Evolutionary conservation across 2,113 vertebrate genomes (phyloP).

Genomic region (Gallinago undulata): DNA sequence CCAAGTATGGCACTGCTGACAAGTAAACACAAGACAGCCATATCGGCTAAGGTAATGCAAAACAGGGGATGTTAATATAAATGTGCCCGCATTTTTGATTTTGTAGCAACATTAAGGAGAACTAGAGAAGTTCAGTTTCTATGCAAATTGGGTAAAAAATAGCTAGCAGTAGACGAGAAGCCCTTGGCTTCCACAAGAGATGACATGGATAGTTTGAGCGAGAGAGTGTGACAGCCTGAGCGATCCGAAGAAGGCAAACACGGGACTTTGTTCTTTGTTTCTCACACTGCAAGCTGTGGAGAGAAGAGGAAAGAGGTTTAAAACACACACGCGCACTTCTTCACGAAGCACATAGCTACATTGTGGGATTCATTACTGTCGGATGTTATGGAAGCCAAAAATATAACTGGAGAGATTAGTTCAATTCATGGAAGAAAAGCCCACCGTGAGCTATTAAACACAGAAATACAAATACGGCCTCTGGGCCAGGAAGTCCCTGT

Average conservation of each 20-base stretch:
- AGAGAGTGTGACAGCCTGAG: neutral
- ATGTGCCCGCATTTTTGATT: neutral
- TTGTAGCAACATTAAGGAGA: neutral
- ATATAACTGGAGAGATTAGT: neutral
- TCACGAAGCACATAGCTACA: neutral
- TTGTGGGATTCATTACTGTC: neutral
- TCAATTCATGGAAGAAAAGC: neutral
- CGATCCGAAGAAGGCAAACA: neutral
- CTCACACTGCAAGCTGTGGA: neutral
- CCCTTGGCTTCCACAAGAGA: neutral
- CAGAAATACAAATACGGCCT: neutral
- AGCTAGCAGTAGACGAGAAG: neutral
- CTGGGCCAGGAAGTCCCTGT: neutral
- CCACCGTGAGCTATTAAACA: neutral
- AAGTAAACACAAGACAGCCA: neutral
- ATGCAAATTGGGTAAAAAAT: neutral
- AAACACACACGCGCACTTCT: neutral
- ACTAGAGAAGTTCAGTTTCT: neutral
- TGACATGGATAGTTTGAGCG: rapidly evolving
- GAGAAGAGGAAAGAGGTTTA: neutral
- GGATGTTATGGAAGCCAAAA: neutral
- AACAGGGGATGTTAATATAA: neutral
- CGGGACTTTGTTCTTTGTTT: neutral
- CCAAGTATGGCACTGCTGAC: neutral
- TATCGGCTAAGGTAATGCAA: neutral